Evolutionary conservation across 1,140 invertebrate species (phyloP).

Genomic region (Ruditapes philippinarum): DNA sequence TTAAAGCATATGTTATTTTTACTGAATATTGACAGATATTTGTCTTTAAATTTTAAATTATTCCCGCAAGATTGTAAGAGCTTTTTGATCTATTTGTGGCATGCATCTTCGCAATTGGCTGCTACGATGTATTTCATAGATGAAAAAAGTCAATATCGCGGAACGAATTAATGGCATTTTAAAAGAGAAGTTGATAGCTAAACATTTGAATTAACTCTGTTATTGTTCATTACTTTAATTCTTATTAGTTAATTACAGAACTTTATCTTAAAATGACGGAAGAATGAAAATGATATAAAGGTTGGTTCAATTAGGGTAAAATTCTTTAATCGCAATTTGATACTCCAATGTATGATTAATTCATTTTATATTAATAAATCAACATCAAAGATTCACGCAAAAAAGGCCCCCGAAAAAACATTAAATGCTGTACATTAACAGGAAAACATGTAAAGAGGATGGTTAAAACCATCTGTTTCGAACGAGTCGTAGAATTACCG

Average conservation of each 20-base stretch:
- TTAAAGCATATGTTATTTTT: no score
- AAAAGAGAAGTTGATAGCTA: no score
- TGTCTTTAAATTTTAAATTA: no score
- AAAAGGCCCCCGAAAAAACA: background rate
- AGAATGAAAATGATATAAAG: no score
- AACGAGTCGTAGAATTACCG: background rate
- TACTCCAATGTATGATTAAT: background rate
- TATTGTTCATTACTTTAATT: background rate
- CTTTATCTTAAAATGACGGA: background rate
- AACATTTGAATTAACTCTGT: no score
- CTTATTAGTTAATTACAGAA: background rate
- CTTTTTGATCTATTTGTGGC: no score
- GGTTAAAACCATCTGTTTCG: constrained; percentile 22
- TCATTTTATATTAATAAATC: background rate
- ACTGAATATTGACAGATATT: no score
- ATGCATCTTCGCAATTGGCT: no score
- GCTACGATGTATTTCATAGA: no score
- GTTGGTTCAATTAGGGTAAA: background rate
- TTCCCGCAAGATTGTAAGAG: no score
- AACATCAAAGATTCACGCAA: constrained; percentile 17
- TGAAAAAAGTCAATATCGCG: no score
- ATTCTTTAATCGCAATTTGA: background rate
- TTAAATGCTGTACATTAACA: constrained; percentile 27
- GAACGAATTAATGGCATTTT: no score
- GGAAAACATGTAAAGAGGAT: constrained; percentile 26